Conservation (phyloP, 2,113 vertebrate species). For the Podocnemis expansa region DNA sequence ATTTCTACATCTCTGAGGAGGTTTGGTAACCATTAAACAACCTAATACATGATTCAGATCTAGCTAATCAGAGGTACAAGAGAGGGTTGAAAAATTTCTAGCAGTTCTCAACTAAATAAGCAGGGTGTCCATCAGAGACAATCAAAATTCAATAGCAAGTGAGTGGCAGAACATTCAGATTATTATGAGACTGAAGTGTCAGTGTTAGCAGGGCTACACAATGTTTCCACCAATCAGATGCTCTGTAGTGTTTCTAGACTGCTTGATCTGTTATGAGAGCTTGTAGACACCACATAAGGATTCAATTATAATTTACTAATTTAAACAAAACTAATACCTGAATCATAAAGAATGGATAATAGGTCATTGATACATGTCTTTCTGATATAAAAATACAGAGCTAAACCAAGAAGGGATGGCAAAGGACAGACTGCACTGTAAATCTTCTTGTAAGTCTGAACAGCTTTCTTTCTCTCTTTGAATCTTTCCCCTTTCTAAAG, state of each 20-base stretch:
- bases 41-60: constrained; percentile 15
- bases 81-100: constrained; percentile 52
- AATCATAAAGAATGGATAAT: background rate
- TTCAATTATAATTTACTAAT: background rate
- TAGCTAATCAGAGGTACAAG: constrained; percentile 36
- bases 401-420: background rate
- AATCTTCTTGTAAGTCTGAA: background rate
- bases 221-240: background rate
- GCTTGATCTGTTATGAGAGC: background rate
- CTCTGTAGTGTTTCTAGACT: background rate
- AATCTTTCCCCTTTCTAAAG: background rate
- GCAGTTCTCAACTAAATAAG: constrained; percentile 43
- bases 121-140: constrained; percentile 22
- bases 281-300: background rate
- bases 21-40: background rate
- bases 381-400: background rate
- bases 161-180: background rate
- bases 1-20: background rate
- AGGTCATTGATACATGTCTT: background rate
- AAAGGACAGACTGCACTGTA: background rate
- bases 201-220: background rate
- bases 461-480: background rate
- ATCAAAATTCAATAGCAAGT: constrained; percentile 27
- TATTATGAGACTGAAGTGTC: background rate
- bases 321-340: constrained; percentile 2